These are phyloP conservation scores for Oscheius sp. DNA, from an alignment of 2,888 invertebrate genomes.

Conservation along the genomic window DNA sequence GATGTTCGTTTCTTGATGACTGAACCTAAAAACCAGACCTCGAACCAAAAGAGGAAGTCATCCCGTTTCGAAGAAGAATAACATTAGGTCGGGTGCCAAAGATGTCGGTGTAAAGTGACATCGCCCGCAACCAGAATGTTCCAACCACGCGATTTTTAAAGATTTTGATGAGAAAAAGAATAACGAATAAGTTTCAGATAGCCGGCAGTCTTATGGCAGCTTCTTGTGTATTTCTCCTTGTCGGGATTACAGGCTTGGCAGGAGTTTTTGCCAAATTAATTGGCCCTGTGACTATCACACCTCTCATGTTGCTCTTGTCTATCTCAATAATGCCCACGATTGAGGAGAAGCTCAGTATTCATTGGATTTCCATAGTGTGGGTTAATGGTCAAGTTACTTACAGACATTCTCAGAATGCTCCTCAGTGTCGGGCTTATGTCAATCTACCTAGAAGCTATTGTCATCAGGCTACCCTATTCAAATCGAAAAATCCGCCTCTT, in stretches of 20 bases:
- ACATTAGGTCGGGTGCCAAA: no score
- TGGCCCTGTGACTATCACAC: slow-evolving; percentile 70
- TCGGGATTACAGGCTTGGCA: slow-evolving; percentile 66
- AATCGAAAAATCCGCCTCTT: slow-evolving; percentile 49
- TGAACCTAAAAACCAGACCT: no score
- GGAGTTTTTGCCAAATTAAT: slow-evolving; percentile 63
- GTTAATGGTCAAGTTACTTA: slow-evolving; percentile 18
- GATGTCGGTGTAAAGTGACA: slow-evolving; percentile 12
- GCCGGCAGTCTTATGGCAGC: slow-evolving; percentile 64
- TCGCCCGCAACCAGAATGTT: neutral
- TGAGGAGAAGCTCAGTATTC: slow-evolving; percentile 59
- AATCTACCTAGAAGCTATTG: slow-evolving; percentile 59
- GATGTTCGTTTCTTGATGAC: no score
- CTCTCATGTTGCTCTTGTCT: slow-evolving; percentile 66
- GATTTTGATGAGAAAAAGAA: neutral
- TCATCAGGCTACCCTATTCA: slow-evolving; percentile 53
- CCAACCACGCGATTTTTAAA: neutral
- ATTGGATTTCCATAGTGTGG: slow-evolving; percentile 68
- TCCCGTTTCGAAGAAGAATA: no score
- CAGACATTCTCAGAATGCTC: slow-evolving; percentile 56
- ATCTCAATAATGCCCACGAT: slow-evolving; percentile 60
- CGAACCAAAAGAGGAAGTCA: no score
- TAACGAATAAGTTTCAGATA: slow-evolving; percentile 53
- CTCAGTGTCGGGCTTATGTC: slow-evolving; percentile 59
- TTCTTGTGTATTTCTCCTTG: slow-evolving; percentile 59